These are phyloP conservation scores for Deladenus siricidicola DNA, from an alignment of 2,888 invertebrate species.

Conservation along the genomic window DNA sequence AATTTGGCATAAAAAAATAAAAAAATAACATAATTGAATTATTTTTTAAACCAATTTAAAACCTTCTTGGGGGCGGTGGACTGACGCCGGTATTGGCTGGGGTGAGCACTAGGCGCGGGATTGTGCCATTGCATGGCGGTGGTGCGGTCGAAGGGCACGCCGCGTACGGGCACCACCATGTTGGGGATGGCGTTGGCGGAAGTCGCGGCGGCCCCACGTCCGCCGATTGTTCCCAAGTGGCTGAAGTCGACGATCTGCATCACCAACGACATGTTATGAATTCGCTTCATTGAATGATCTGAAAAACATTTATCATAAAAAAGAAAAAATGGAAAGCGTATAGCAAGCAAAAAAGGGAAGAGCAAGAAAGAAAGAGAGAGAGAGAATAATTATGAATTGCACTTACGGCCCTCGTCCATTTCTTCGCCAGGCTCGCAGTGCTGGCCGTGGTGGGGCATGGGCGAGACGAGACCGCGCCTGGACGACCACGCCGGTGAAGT, in stretches of 20 bases:
- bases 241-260: slow-evolving; percentile 52
- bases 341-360: too few relatives aligned
- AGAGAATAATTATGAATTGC: too few relatives aligned
- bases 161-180: neutral
- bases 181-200: neutral
- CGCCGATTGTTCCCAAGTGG: slow-evolving; percentile 31
- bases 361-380: too few relatives aligned
- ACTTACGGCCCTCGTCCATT: slow-evolving; percentile 1
- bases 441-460: slow-evolving; percentile 9
- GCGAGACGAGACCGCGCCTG: slow-evolving; percentile 26
- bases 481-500: slow-evolving; percentile 26
- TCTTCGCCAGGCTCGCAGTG: slow-evolving; percentile 1
- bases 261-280: slow-evolving; percentile 52
- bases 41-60: neutral
- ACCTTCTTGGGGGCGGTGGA: neutral
- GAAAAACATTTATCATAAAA: too few relatives aligned
- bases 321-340: too few relatives aligned
- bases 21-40: too few relatives aligned
- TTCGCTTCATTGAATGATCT: slow-evolving; percentile 47
- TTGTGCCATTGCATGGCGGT: neutral
- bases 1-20: neutral
- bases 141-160: too few relatives aligned
- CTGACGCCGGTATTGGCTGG: neutral
- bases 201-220: neutral
- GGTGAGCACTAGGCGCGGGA: neutral